phyloP scores from a whole-genome alignment of 2,797 vertebrate species.

The Capromys pilorides region DNA sequence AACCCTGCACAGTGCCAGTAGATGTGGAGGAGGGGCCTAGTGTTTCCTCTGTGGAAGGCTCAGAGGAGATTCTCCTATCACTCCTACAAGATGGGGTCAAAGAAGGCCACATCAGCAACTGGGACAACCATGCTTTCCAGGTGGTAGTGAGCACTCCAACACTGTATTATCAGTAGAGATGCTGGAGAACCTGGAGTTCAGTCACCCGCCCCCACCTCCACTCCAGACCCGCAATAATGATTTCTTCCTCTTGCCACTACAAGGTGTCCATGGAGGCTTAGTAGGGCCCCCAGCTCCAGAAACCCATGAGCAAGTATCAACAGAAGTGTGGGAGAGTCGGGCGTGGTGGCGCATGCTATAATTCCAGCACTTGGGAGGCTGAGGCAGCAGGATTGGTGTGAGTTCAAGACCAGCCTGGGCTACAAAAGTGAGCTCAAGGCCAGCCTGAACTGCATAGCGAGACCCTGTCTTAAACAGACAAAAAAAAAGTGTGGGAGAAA shows the following conservation, averaged over 20 bases:
- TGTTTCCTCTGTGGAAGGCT: neutral
- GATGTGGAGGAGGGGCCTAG: neutral
- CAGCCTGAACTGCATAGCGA: too few species aligned
- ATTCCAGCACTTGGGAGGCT: too few species aligned
- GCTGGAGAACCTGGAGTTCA: neutral
- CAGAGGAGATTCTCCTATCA: neutral
- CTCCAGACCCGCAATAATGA: too few species aligned
- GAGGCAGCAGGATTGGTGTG: too few species aligned
- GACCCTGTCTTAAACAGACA: too few species aligned
- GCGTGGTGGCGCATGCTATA: too few species aligned
- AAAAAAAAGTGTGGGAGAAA: neutral
- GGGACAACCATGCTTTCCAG: neutral
- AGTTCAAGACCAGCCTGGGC: too few species aligned
- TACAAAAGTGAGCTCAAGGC: too few species aligned
- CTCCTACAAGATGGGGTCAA: neutral
- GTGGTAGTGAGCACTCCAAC: neutral
- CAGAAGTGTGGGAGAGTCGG: neutral
- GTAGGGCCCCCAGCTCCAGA: neutral
- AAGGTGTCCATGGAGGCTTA: neutral
- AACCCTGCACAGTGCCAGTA: neutral
- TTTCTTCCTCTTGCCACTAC: neutral
- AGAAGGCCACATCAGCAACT: neutral
- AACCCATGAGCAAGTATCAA: neutral
- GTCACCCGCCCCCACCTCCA: too few species aligned
- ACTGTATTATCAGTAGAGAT: neutral